phyloP scores from a whole-genome alignment of 2,797 vertebrate species.

The Myotis findleyi region DNA sequence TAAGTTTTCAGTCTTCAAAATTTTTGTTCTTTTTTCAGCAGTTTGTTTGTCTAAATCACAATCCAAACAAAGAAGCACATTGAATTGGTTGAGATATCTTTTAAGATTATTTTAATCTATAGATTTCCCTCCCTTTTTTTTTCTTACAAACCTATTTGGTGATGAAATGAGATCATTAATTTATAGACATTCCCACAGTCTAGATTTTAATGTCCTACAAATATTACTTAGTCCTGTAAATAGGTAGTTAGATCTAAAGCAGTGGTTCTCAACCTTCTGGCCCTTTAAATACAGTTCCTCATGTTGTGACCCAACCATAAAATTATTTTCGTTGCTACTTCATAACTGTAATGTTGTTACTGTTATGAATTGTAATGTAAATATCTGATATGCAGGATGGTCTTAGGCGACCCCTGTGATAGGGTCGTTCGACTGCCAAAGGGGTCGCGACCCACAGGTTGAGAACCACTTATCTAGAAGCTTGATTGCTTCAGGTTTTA shows the following conservation, averaged over 20 bases:
- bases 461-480: neutral
- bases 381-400: no score
- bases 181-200: neutral
- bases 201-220: conserved; percentile 8
- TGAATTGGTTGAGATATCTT: neutral
- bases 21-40: neutral
- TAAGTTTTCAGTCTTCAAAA: conserved; percentile 1
- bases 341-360: no score
- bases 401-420: no score
- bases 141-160: neutral
- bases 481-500: neutral
- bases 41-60: neutral
- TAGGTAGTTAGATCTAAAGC: neutral
- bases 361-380: no score
- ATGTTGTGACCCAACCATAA: no score
- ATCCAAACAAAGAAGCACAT: neutral
- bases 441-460: no score
- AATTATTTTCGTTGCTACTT: no score
- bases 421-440: no score
- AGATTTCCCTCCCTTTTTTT: neutral
- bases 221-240: neutral
- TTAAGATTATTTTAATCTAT: conserved; percentile 40
- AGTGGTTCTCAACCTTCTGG: no score
- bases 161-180: neutral
- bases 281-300: no score